Conservation (phyloP, 1,140 invertebrate genomes). For the Scaptodrosophila lebanonensis region DNA sequence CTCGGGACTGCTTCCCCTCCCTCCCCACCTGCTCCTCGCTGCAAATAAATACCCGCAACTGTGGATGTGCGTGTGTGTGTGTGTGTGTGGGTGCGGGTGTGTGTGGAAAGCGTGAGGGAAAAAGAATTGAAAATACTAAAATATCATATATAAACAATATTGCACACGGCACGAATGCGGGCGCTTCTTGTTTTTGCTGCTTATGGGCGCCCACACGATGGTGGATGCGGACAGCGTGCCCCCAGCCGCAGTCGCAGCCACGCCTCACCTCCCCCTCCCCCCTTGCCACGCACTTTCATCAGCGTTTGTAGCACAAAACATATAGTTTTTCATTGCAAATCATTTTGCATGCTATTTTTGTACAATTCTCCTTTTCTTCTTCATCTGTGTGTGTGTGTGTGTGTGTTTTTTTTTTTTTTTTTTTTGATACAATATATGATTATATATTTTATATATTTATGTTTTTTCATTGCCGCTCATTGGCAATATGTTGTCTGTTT, state of each 20-base stretch:
- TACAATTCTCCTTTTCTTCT: too few relatives aligned
- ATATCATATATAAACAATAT: constrained; percentile 76
- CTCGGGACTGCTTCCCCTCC: constrained; percentile 13
- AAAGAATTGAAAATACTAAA: constrained; percentile 48
- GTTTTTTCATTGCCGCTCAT: constrained; percentile 61
- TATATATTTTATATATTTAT: constrained; percentile 43
- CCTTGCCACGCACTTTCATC: constrained; percentile 27
- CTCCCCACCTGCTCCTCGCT: constrained; percentile 3
- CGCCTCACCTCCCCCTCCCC: not conserved
- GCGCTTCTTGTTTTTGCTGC: constrained; percentile 4
- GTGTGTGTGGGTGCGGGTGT: constrained; percentile 12
- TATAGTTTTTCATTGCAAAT: constrained; percentile 22
- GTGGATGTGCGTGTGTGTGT: not conserved
- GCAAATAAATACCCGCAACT: too few relatives aligned
- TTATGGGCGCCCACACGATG: constrained; percentile 45
- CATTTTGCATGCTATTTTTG: not conserved
- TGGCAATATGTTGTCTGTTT: constrained; percentile 44
- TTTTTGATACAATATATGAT: not conserved
- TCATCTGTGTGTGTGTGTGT: constrained; percentile 2
- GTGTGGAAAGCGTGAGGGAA: constrained; percentile 41
- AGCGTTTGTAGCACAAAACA: constrained; percentile 14
- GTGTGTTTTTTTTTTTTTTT: constrained; percentile 12
- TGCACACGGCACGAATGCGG: constrained; percentile 70
- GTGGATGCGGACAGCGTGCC: constrained; percentile 15
- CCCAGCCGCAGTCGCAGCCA: constrained; percentile 23